A percentile compares a stretch with the other conserved stretches of the same genome.
Conservation (phyloP, 2,113 vertebrate species). For the Poecile atricapillus region DNA sequence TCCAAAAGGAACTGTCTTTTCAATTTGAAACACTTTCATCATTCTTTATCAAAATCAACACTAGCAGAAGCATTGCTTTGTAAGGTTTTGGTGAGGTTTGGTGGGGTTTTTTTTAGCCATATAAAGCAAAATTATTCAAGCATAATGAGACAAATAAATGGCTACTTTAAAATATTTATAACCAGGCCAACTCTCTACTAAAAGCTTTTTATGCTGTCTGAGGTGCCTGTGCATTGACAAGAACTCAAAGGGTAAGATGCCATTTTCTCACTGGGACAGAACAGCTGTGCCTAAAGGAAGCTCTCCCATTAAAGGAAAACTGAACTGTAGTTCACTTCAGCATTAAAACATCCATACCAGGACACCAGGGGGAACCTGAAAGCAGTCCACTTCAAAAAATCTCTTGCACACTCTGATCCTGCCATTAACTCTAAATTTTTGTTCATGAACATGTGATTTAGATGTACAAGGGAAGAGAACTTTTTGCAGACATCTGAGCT, state of each 20-base stretch:
- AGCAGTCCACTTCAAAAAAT: neutral
- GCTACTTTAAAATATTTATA: neutral
- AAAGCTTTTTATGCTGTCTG: neutral
- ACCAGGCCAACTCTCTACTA: neutral
- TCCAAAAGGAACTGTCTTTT: neutral
- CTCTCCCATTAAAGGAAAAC: neutral
- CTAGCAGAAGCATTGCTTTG: neutral
- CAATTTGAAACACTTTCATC: neutral
- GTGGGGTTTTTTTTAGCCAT: neutral
- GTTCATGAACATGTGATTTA: neutral
- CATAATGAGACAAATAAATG: neutral
- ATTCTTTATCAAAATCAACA: neutral
- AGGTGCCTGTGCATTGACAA: neutral
- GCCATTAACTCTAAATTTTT: neutral
- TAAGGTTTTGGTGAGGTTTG: neutral
- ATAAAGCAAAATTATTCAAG: neutral
- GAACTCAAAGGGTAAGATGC: neutral
- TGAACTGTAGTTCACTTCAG: neutral
- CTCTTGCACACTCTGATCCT: neutral
- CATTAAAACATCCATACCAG: neutral
- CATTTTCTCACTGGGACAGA: neutral
- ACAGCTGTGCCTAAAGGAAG: neutral
- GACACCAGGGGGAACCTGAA: neutral
- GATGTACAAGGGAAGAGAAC: neutral
- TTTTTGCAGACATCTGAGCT: neutral